Evolutionary conservation across 2,888 invertebrate species (phyloP).

Genomic region (Cheilosia soror): DNA sequence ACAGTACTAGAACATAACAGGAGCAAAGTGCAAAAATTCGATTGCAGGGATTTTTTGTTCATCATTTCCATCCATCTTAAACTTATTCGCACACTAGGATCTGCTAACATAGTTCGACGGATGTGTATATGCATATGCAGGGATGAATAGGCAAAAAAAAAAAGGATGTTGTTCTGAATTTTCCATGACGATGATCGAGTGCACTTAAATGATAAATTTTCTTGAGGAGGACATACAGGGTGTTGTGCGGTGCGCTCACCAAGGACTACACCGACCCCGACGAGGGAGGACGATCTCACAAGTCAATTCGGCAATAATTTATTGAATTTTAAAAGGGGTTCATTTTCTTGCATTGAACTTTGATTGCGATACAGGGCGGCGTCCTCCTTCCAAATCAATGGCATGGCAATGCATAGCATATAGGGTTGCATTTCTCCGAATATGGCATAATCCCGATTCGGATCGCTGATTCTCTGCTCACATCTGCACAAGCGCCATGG

Average conservation of each 20-base stretch:
- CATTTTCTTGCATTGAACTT: slow-evolving; percentile 69
- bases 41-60: slow-evolving; percentile 40
- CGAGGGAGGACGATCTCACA: slow-evolving; percentile 15
- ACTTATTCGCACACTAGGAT: slow-evolving; percentile 39
- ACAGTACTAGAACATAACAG: slow-evolving; percentile 34
- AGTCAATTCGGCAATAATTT: slow-evolving; percentile 73
- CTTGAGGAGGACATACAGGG: slow-evolving; percentile 33
- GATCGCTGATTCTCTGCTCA: slow-evolving; percentile 54
- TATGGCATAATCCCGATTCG: slow-evolving; percentile 62
- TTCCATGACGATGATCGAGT: slow-evolving; percentile 72
- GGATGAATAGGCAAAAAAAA: slow-evolving; percentile 14
- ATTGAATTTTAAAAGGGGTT: slow-evolving; percentile 74
- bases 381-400: slow-evolving; percentile 34
- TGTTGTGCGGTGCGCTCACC: slow-evolving; percentile 50
- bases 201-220: slow-evolving; percentile 70
- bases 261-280: slow-evolving; percentile 13
- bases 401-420: slow-evolving; percentile 53
- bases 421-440: background rate
- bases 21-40: slow-evolving; percentile 70
- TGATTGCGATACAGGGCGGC: slow-evolving; percentile 52
- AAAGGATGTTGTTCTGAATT: slow-evolving; percentile 62
- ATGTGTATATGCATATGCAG: slow-evolving; percentile 19
- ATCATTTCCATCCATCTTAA: slow-evolving; percentile 24
- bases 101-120: slow-evolving; percentile 25
- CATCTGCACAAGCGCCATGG: slow-evolving; percentile 34